Evolutionary conservation across 2,797 vertebrate genomes (phyloP), one percentile per base, ranked within the genome.

Genomic region (Chrysolophus pictus): DNA sequence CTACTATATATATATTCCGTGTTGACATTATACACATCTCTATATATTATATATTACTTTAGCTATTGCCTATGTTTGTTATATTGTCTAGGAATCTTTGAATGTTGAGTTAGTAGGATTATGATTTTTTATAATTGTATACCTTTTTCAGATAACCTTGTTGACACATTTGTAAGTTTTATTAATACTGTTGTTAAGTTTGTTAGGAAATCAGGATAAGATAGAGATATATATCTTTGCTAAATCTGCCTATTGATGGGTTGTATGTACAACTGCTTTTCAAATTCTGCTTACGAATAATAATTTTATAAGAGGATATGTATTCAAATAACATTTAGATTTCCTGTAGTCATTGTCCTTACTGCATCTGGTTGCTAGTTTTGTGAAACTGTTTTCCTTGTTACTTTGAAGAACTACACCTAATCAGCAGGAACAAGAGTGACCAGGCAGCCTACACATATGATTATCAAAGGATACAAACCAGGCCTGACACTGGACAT

Each of bases 241-340:
- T 35, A 92, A 90, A 74, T 85, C 51, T 63, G 47, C 46, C 46
- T 73, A 63, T 44, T 6, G 9, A 73, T 17, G 70, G 31, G 44
- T 56, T 88, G 19, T 77, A 46, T 55, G 51, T 16, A 41, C 41
- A 77, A 73, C 2, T 19, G 51, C 44, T 85, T 79, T 83, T 71
- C 82, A 91, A 84, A 39, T 80, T 91, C 72, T 86, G 46, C 63
- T 96, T 75, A 63, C 0, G 1, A 72, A 17, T 47, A 65, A 71
- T 90, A 37, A 56, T 88, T 93, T 84, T 85, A 8, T 62, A 63
- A n/a, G 44, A 58, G 42, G 55, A 10, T 55, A 63, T n/a, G 33
- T 69, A 39, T 59, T 92, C 83, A 83, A 89, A 91, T 75, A 60
- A 62, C 29, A 44, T 77, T 92, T 77, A 6, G 15, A n/a, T 90